Conservation (phyloP, 2,797 vertebrate genomes). For the Sebastes oblongus region DNA sequence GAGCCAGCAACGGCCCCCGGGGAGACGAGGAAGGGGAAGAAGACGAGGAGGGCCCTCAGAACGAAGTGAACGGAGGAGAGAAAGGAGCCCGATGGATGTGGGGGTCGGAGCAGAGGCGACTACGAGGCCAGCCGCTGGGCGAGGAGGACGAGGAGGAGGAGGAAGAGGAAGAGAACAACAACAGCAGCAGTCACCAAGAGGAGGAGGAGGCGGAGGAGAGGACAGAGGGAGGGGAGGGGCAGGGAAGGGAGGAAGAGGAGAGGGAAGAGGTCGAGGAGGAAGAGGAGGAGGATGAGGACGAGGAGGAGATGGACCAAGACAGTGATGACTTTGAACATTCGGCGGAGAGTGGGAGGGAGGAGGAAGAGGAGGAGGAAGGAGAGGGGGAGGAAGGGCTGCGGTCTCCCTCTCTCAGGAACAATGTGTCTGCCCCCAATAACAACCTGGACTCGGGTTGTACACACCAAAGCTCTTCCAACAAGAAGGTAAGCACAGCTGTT, state of each 20-base stretch:
- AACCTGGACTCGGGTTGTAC: conserved; percentile 85
- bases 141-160: conserved; percentile 78
- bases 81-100: conserved; percentile 84
- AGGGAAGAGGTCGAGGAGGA: conserved; percentile 76
- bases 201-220: conserved; percentile 73
- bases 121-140: conserved; percentile 57
- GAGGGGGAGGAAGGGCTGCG: conserved; percentile 76
- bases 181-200: conserved; percentile 64
- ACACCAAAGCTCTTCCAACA: conserved; percentile 90
- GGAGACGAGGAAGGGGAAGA: conserved; percentile 77
- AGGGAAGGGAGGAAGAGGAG: conserved; percentile 84
- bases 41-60: conserved; percentile 79
- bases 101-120: conserved; percentile 84
- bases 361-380: conserved; percentile 90
- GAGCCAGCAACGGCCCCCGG: conserved; percentile 70
- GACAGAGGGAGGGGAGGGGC: conserved; percentile 85
- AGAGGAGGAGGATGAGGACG: conserved; percentile 87
- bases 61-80: conserved; percentile 85
- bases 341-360: conserved; percentile 92
- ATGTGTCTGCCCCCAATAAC: conserved; percentile 88
- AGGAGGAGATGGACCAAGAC: conserved; percentile 99
- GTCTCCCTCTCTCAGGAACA: conserved; percentile 87
- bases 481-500: conserved; percentile 87
- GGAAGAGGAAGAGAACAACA: conserved; percentile 78
- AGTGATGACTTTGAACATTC: conserved; percentile 98